A percentile compares a stretch with the other conserved stretches of the same genome.
Evolutionary conservation across 1,140 invertebrate genomes (phyloP).

Genomic region (Schlechtendalia chinensis): DNA sequence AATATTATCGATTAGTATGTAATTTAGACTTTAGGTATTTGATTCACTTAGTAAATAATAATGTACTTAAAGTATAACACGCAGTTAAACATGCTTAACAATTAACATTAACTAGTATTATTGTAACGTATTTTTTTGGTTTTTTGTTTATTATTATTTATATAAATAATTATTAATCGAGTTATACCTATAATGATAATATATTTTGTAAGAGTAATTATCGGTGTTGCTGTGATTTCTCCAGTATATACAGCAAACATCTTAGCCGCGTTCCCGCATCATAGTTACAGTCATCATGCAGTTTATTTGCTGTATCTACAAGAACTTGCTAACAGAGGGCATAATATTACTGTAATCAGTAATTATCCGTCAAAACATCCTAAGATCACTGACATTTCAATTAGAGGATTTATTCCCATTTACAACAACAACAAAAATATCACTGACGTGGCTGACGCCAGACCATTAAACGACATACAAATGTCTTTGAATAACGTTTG

Average conservation of each 20-base stretch:
- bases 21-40: too few species aligned
- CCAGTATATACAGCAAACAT: constrained; percentile 52
- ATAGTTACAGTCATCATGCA: constrained; percentile 55
- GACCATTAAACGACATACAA: not conserved
- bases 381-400: constrained; percentile 28
- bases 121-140: too few species aligned
- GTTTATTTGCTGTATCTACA: constrained; percentile 55
- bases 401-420: not conserved
- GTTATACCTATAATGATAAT: too few species aligned
- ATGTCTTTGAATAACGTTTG: not conserved
- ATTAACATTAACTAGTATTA: too few species aligned
- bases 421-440: not conserved
- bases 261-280: constrained; percentile 53
- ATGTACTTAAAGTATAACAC: too few species aligned
- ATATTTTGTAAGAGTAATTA: too few species aligned
- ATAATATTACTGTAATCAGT: constrained; percentile 54
- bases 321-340: constrained; percentile 54
- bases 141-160: too few species aligned
- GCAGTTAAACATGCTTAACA: too few species aligned
- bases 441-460: not conserved
- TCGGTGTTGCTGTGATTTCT: not conserved
- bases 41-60: too few species aligned
- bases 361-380: not conserved
- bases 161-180: too few species aligned
- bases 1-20: too few species aligned